These are phyloP conservation scores for Potorous gilbertii DNA, from an alignment of 2,797 vertebrate genomes.

Conservation along the genomic window DNA sequence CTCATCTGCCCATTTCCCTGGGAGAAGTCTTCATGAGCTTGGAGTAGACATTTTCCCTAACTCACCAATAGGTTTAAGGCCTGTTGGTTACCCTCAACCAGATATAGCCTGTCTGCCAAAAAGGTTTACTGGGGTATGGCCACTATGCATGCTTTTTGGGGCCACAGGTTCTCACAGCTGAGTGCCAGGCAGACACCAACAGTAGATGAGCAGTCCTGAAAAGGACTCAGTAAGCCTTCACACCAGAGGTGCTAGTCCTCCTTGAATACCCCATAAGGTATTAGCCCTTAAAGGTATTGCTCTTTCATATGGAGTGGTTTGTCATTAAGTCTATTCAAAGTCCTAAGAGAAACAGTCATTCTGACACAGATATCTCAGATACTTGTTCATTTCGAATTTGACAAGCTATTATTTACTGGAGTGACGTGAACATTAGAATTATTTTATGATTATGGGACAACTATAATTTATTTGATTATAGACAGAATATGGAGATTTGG, in stretches of 20 bases:
- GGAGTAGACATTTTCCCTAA: too few relatives aligned
- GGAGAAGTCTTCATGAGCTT: not conserved
- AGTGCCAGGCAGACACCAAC: not conserved
- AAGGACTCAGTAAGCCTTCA: not conserved
- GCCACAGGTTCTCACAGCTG: not conserved
- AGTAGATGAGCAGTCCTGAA: not conserved
- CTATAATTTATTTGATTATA: not conserved
- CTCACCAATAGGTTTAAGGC: not conserved
- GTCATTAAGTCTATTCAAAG: not conserved
- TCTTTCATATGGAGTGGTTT: not conserved
- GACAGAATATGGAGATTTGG: not conserved
- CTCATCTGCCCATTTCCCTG: not conserved
- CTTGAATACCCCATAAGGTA: not conserved
- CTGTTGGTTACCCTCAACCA: not conserved
- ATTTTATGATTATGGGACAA: not conserved
- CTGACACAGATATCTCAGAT: not conserved
- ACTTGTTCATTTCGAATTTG: not conserved
- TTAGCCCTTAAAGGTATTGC: not conserved
- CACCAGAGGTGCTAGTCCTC: not conserved
- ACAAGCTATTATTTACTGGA: not conserved
- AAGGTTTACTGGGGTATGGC: not conserved
- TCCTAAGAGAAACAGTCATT: not conserved
- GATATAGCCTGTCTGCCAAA: not conserved
- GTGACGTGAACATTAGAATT: not conserved
- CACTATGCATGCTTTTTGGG: not conserved